These are phyloP conservation scores for Siniperca undulata DNA, from an alignment of 2,797 vertebrate species.

Conservation along the genomic window DNA sequence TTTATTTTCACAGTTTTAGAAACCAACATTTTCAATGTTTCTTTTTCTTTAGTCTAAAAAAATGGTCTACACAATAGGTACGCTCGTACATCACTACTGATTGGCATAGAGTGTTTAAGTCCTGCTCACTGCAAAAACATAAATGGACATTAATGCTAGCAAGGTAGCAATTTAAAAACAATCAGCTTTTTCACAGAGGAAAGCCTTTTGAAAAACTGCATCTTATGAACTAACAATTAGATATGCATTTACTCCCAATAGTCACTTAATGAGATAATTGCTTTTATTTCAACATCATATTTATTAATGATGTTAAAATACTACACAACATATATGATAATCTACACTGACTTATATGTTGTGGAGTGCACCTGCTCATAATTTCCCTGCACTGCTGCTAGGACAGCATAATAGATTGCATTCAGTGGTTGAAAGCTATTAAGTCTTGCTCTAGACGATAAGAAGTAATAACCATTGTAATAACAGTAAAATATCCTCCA, in stretches of 20 bases:
- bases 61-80: neutral
- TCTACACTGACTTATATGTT: neutral
- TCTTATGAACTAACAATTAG: neutral
- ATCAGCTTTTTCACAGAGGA: neutral
- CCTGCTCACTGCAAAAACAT: neutral
- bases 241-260: neutral
- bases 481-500: neutral
- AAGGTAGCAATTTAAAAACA: neutral
- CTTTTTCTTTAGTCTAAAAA: neutral
- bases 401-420: neutral
- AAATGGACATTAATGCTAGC: neutral
- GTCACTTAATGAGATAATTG: no score
- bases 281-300: neutral
- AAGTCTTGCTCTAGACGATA: neutral
- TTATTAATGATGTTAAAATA: neutral
- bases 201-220: neutral
- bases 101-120: neutral
- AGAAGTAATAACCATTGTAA: neutral
- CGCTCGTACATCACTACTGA: no score
- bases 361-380: neutral
- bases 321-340: neutral
- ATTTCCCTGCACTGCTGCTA: neutral
- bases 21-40: neutral
- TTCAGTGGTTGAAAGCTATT: neutral
- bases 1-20: neutral